Evolutionary conservation across 2,113 vertebrate species (phyloP), one percentile per base, ranked within the genome.

Genomic region (Rhea pennata): DNA sequence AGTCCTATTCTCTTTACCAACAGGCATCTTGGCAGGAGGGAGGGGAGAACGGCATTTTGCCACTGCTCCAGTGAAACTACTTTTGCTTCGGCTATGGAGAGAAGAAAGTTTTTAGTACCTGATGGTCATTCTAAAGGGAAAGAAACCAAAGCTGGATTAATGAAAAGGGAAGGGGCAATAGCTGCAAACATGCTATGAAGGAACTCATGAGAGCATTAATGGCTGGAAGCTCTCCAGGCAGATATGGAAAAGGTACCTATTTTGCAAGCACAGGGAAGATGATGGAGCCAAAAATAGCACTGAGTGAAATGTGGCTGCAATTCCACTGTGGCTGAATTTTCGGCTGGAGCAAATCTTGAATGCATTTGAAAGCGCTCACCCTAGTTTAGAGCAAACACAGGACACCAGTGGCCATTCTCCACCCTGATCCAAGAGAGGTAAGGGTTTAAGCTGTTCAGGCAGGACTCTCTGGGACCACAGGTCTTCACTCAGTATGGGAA

Each of bases 61-160:
- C 58, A 44, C 39, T 1, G 0, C 10, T n/a, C 5, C 19, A 51
- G 39, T 42, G 81, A 17, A 36, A 64, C 42, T 36, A 1, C 17
- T 14, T 21, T 19, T 7, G 59, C 58, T 85, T 56, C 22, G 15
- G 71, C 78, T 94, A 40, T 1, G 79, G 87, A 89, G 44, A 84
- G 87, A 77, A 84, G 95, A 80, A 90, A 36, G n/a, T 1, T 44
- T 93, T 91, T 77, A 93, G 84, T 51, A 73, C 58, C 88, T n/a
- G 12, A 2, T 0, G 66, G 81, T 33, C 8, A 1, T 72, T 36
- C 9, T 8, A 56, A 53, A 62, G 76, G 91, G 64, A 71, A 83
- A 93, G 89, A 74, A 91, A 72, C 71, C 81, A 62, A 92, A 95
- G 95, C 87, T 85, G 94, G 82, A 95, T 87, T 51, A 78, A 95